Base-by-base conservation (phyloP, 2,113 vertebrate species). In the Entomyzon cyanotis region DNA sequence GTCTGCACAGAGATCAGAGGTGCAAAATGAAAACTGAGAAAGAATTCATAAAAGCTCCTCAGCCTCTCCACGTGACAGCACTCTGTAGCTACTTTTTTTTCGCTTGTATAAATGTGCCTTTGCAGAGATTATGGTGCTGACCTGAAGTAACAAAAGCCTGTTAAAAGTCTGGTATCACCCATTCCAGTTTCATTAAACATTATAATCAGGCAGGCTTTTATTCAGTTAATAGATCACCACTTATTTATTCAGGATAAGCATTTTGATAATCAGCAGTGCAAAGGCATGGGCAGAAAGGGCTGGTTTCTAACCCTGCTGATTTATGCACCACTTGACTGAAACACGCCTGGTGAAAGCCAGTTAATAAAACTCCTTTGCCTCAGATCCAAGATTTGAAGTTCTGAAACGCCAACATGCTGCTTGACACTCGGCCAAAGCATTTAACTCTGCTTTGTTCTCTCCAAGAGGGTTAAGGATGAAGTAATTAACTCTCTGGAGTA, bases 111-210 rank as follows among this genome's bases (percentile, higher is more conserved):
- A 37, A 44, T 0, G 30, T 15, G 49, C 15, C 41, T 84, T 42
- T 52, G 44, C 3, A 12, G 50, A 30, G 41, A 27, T 42, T 7
- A 28, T 1, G 10, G 42, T 1, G 0, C 15, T 27, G 56, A 49
- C 4, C 41, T 53, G 50, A 64, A 23, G 44, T 3, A 33, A 42
- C 56, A 63, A 59, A 41, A 46, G 25, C 46, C 52, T 24, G 22
- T 0, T 31, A 28, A 31, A 53, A 33, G 16, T 33, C 68, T 65
- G n/a, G 11, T 16, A 27, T 46, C 35, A 84, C 7, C 62, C 41
- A 20, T 44, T 18, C 39, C 14, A 65, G 5, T 27, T 68, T 39
- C 62, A 64, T 25, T 50, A 56, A 33, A 71, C 4, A 16, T 1
- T 10, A 49, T 37, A 35, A 37, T 59, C 33, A 22, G 53, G 24